These are phyloP conservation scores for Probosciger aterrimus DNA, from an alignment of 2,113 vertebrate genomes.

Conservation along the genomic window DNA sequence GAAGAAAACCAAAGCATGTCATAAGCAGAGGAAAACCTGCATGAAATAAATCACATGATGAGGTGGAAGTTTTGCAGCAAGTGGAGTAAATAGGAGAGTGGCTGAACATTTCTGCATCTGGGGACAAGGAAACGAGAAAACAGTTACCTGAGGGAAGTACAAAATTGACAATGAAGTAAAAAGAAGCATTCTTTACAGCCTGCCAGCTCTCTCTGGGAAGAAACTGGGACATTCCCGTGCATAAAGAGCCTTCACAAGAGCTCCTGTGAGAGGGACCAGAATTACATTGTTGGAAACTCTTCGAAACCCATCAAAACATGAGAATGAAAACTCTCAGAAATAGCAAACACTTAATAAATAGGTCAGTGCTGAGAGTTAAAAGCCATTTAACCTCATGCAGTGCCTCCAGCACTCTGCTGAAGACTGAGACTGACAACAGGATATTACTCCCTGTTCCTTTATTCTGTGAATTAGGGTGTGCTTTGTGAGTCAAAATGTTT, in stretches of 20 bases:
- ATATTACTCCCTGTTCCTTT: not conserved
- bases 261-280: not conserved
- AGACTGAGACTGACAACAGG: not conserved
- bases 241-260: not conserved
- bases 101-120: not conserved
- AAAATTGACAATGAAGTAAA: not conserved
- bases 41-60: not conserved
- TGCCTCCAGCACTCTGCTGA: not conserved
- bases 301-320: not conserved
- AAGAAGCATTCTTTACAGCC: not conserved
- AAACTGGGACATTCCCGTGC: not conserved
- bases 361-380: not conserved
- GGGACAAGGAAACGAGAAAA: not conserved
- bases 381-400: not conserved
- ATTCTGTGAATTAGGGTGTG: not conserved
- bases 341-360: not conserved
- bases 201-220: not conserved
- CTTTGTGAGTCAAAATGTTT: not conserved
- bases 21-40: not conserved
- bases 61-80: not conserved
- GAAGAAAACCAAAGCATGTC: not conserved
- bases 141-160: not conserved
- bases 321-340: not conserved
- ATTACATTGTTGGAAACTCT: not conserved
- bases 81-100: not conserved